Evolutionary conservation across 1,140 invertebrate genomes (phyloP).

Genomic region (Dreissena rostriformis): DNA sequence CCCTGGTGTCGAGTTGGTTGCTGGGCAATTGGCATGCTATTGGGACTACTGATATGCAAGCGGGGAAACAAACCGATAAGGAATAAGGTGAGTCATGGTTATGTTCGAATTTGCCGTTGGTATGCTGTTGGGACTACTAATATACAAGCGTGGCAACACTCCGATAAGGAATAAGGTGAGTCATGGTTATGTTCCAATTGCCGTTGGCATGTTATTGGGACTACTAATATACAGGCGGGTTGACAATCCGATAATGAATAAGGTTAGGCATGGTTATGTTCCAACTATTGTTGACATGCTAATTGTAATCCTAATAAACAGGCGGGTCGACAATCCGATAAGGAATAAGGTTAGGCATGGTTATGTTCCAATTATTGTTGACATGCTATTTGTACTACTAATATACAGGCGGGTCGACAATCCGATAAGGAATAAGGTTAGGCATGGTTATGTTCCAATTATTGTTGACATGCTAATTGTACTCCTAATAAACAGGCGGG

Average conservation of each 20-base stretch:
- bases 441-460: too few species aligned
- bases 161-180: constrained; percentile 58
- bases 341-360: too few species aligned
- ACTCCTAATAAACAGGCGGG: too few species aligned
- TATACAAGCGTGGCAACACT: constrained; percentile 70
- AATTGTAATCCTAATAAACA: too few species aligned
- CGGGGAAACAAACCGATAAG: constrained; percentile 56
- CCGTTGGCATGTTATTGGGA: constrained; percentile 77
- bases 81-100: constrained; percentile 51
- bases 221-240: constrained; percentile 76
- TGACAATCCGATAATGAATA: constrained; percentile 54
- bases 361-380: too few species aligned
- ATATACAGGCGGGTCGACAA: too few species aligned
- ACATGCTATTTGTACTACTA: too few species aligned
- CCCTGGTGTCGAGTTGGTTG: constrained; percentile 83
- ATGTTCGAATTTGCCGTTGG: too few species aligned
- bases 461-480: too few species aligned
- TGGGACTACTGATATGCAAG: constrained; percentile 80
- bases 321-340: too few species aligned
- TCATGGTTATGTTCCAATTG: background rate
- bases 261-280: constrained; percentile 50
- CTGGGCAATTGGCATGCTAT: constrained; percentile 82
- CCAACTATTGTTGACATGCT: too few species aligned
- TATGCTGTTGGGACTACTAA: constrained; percentile 80
- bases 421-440: too few species aligned